Percentiles rank a stretch among this genome's conserved stretches.
phyloP scores from a whole-genome alignment of 2,797 vertebrate species.

The Lepilemur septentrionalis region DNA sequence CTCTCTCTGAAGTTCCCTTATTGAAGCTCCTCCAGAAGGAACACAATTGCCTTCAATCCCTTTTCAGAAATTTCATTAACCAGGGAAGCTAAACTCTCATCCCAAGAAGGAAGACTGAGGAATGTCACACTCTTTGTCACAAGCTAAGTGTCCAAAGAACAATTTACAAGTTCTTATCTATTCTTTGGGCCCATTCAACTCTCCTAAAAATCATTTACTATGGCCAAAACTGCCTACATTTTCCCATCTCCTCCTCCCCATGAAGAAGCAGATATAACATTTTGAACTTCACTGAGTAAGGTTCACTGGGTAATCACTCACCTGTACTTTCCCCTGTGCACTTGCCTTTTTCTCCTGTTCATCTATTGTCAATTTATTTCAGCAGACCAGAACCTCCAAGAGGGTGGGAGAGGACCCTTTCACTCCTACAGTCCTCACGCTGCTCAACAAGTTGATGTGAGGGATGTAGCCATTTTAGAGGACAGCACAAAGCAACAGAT shows the following conservation, averaged over 20 bases:
- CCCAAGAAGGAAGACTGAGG: neutral
- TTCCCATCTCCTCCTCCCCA: neutral
- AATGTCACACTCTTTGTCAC: neutral
- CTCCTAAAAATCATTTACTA: neutral
- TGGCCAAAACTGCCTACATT: too few relatives aligned
- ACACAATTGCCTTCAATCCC: neutral
- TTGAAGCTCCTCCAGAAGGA: neutral
- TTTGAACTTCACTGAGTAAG: neutral
- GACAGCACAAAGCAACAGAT: neutral
- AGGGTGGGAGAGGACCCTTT: neutral
- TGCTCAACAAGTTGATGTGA: neutral
- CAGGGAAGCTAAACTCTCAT: neutral
- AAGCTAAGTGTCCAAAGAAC: neutral
- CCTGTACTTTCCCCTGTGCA: neutral
- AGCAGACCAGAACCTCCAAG: neutral
- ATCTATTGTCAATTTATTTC: neutral
- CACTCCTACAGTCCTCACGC: accelerated
- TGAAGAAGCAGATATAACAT: neutral
- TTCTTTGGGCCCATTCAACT: neutral
- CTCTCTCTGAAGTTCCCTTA: neutral
- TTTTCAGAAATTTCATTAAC: neutral
- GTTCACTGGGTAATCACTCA: neutral
- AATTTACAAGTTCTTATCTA: neutral
- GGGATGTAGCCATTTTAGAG: neutral
- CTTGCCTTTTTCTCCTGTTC: neutral